Evolutionary conservation across 2,113 vertebrate genomes (phyloP), one percentile per base, ranked within the genome.

Genomic region (Lagopus muta): DNA sequence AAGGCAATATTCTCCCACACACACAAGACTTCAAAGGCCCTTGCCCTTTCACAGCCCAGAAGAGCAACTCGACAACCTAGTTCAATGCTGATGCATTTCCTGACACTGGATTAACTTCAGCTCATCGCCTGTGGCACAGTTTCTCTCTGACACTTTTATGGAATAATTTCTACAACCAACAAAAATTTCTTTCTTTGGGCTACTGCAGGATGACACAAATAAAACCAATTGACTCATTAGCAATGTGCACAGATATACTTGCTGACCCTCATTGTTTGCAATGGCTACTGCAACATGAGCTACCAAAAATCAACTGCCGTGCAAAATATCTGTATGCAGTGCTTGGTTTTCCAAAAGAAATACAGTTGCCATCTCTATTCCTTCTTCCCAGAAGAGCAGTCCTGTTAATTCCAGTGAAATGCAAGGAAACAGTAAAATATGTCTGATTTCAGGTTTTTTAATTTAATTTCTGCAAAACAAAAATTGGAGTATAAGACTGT

Each of bases 81-180:
- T 82, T 83, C 81, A 78, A 50, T 75, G 67, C 14, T 73, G 54
- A 87, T 42, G 48, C 1, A 1, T 48, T 92, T 92, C 64, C 94
- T 88, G 88, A 85, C 72, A 20, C 1, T 66, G 75, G 81, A 92
- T 83, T 81, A 86, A 72, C 65, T 92, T 47, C 80, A 86, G 47
- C 65, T 93, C 77, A 79, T 76, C 4, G 20, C 92, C 71, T 76
- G 48, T 67, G 48, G 71, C 21, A 42, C 3, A n/a, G 30, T 57
- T 85, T 52, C 4, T 71, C 57, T 89, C 62, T 80, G 74, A 79
- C 34, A 62, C 62, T 54, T 78, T 40, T 17, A 76, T 21, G 71
- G 78, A 89, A 25, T 75, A 90, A 82, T 22, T 91, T 87, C 66
- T n/a, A 76, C 30, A 40, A 69, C 36, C 58, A 86, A 69, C 38